A percentile compares a stretch with the other conserved stretches of the same genome.
Conservation (phyloP, 2,113 vertebrate species). For the Hippoglossus stenolepis region DNA sequence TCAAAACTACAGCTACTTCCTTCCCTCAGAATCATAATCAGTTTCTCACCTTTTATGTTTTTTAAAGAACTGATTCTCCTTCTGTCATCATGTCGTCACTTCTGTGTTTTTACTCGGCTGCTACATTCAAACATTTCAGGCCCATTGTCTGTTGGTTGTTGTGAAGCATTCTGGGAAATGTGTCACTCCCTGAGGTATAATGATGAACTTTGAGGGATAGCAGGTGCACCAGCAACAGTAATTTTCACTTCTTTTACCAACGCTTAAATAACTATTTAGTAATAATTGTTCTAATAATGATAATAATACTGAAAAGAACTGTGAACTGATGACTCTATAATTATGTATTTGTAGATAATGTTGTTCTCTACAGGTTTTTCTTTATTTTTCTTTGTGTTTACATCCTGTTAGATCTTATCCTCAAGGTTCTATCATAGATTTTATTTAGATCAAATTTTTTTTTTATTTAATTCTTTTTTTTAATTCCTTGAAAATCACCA, state of each 20-base stretch:
- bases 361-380: too few relatives aligned
- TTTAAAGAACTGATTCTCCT: background rate
- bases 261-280: background rate
- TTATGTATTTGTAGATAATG: background rate
- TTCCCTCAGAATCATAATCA: background rate
- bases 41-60: background rate
- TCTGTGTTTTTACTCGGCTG: background rate
- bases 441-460: too few relatives aligned
- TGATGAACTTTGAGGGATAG: background rate
- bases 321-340: background rate
- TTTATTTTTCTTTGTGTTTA: too few relatives aligned
- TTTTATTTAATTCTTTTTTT: too few relatives aligned
- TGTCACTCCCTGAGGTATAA: background rate
- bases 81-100: background rate
- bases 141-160: background rate
- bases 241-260: background rate
- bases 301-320: background rate
- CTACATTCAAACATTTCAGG: background rate
- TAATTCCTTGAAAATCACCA: too few relatives aligned
- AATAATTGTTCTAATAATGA: background rate
- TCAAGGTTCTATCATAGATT: too few relatives aligned
- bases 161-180: conserved; percentile 23
- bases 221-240: background rate
- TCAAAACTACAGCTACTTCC: background rate
- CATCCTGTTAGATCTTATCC: too few relatives aligned